Evolutionary conservation across 37 sponge, comb jelly and placozoan genomes (phyloP).

Genomic region (Trichoplax adhaerens): DNA sequence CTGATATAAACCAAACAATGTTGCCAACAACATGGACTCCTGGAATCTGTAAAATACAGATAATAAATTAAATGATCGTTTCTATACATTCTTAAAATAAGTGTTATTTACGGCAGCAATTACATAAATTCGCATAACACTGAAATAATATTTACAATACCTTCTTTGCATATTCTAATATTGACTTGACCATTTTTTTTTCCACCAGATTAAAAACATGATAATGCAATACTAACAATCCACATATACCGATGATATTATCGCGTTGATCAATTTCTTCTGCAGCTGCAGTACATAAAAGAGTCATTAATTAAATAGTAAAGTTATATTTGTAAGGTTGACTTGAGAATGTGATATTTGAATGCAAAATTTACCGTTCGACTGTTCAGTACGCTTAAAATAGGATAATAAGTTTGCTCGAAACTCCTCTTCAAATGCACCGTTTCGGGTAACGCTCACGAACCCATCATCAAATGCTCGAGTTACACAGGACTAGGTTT

Average conservation of each 20-base stretch:
- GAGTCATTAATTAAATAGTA: too few species aligned
- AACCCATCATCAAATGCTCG: conserved; percentile 53
- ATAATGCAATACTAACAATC: conserved; percentile 51
- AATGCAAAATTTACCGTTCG: conserved; percentile 25
- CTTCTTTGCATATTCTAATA: conserved; percentile 86
- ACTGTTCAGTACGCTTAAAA: conserved; percentile 25
- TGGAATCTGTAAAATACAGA: conserved; percentile 28
- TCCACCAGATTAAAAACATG: conserved; percentile 46
- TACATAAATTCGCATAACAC: not conserved
- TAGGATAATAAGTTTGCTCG: conserved; percentile 16
- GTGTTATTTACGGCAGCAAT: not conserved
- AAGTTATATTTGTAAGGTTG: too few species aligned
- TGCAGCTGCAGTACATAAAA: not conserved
- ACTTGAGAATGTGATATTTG: not conserved
- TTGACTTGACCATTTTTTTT: conserved; percentile 38
- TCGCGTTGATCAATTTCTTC: conserved; percentile 37
- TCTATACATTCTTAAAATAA: not conserved
- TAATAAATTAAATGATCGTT: not conserved
- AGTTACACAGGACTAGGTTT: conserved; percentile 30
- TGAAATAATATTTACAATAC: conserved; percentile 13
- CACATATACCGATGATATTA: conserved; percentile 46
- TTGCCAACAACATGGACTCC: conserved; percentile 61
- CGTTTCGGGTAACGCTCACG: conserved; percentile 43
- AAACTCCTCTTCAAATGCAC: conserved; percentile 39
- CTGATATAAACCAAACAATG: conserved; percentile 57